Base-by-base conservation (phyloP, 2,888 invertebrate species). In the Argynnis bischoffii region DNA sequence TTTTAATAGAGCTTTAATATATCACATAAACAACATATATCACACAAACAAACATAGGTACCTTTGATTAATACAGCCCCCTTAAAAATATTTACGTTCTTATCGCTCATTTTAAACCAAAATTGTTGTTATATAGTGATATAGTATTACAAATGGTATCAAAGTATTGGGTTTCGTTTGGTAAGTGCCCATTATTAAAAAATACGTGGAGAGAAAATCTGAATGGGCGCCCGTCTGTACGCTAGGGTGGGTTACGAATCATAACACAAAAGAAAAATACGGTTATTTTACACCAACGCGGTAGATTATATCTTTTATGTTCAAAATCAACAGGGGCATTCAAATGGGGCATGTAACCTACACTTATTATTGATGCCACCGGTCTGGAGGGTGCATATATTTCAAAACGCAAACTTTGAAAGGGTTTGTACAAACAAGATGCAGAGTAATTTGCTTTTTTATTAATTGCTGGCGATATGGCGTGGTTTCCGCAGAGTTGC, bases 261-360 rank as follows among this genome's bases (percentile, higher is more conserved):
- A 88, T 88, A 89, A 87, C 84, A 92, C 90, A 91, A 90, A 89
- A 82, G 88, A 89, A 89, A 90, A 87, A 87, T 89, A 90, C 88
- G 86, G 87, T 90, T 91, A 91, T 92, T 92, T 92, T 91, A 91
- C 91, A 90, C 91, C 86, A 90, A 79, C 89, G 92, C 82, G 92
- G 92, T 91, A 92, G 91, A 91, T 92, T 90, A 90, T 90, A 92
- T 91, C 91, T 88, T 89, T 91, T 89, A 90, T 90, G 87, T 83
- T 87, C 81, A 91, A 92, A 91, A 90, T 91, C 92, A 91, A 92
- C 92, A 91, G 92, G 92, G 92, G 86, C 88, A 84, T 90, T 85
- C 86, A 90, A 92, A 92, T 92, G 90, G 90, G 88, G 90, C 91
- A 91, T 92, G 90, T 92, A 92, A 92, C 92, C 91, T 89, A 92